Conservation (phyloP, 2,797 vertebrate species). For the Urosaurus nigricauda region DNA sequence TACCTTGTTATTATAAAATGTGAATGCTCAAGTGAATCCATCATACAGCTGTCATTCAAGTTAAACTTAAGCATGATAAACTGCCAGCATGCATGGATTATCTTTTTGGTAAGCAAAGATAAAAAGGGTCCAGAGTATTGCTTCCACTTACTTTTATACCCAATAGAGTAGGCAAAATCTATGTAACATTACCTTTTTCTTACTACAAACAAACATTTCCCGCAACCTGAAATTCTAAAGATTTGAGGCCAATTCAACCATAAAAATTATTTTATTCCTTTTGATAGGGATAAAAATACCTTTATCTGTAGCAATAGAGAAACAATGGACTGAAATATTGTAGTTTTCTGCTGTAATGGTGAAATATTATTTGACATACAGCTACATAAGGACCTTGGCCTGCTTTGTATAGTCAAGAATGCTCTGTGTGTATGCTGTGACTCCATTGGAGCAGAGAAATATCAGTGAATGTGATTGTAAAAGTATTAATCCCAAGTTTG, state of each 20-base stretch:
- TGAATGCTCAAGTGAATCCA: slow-evolving; percentile 81
- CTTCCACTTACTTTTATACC: slow-evolving; percentile 78
- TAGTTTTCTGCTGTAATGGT: background rate
- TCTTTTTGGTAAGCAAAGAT: slow-evolving; percentile 82
- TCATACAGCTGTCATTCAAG: slow-evolving; percentile 86
- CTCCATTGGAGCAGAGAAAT: background rate
- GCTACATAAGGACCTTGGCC: background rate
- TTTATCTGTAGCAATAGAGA: slow-evolving; percentile 32
- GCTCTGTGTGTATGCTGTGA: background rate
- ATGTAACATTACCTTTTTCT: slow-evolving; percentile 28
- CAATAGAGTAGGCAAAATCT: background rate
- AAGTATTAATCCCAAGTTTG: too few relatives aligned
- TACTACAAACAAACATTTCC: slow-evolving; percentile 33
- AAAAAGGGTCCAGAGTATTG: slow-evolving; percentile 84
- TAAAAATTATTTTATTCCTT: background rate
- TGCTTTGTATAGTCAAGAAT: background rate
- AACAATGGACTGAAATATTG: background rate
- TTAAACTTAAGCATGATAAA: slow-evolving; percentile 83
- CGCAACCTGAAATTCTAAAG: slow-evolving; percentile 37
- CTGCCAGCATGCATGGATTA: slow-evolving; percentile 90
- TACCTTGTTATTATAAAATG: slow-evolving; percentile 80
- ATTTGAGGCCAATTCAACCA: slow-evolving; percentile 21
- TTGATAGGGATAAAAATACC: background rate
- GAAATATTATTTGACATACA: background rate
- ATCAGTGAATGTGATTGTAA: background rate